phyloP scores from a whole-genome alignment of 2,888 invertebrate species.

The Ophioninae sp. region DNA sequence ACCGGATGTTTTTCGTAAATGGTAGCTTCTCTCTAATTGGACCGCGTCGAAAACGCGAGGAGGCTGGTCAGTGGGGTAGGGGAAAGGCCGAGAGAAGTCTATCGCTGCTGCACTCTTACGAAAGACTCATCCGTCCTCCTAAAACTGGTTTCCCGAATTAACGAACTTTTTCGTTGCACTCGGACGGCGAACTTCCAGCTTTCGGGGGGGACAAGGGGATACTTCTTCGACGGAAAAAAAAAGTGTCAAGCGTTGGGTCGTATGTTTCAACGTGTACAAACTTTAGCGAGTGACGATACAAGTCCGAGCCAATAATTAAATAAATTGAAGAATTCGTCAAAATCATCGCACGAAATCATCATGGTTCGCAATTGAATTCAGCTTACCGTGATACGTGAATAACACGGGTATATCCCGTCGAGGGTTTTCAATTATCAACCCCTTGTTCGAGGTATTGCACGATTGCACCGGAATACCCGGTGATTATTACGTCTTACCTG shows the following conservation, averaged over 20 bases:
- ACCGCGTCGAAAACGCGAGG: slow-evolving; percentile 58
- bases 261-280: too few species aligned
- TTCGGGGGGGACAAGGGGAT: neutral
- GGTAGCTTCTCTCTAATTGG: slow-evolving; percentile 67
- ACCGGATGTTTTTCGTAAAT: slow-evolving; percentile 69
- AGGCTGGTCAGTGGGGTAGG: neutral
- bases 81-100: neutral
- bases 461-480: neutral
- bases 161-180: slow-evolving; percentile 21
- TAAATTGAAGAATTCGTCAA: neutral
- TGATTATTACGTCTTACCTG: slow-evolving; percentile 9
- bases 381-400: neutral
- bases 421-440: neutral
- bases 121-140: slow-evolving; percentile 28
- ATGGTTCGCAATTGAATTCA: neutral
- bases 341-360: neutral
- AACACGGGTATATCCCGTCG: neutral
- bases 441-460: neutral
- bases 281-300: too few species aligned
- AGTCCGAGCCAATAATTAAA: too few species aligned
- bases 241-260: neutral
- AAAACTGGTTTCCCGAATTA: slow-evolving; percentile 41
- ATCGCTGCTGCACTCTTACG: slow-evolving; percentile 52
- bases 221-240: neutral
- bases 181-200: slow-evolving; percentile 31